A percentile compares a stretch with the other conserved stretches of the same genome.
These are phyloP conservation scores for Latrodectus elegans DNA, from an alignment of 2,888 invertebrate species.

Conservation along the genomic window DNA sequence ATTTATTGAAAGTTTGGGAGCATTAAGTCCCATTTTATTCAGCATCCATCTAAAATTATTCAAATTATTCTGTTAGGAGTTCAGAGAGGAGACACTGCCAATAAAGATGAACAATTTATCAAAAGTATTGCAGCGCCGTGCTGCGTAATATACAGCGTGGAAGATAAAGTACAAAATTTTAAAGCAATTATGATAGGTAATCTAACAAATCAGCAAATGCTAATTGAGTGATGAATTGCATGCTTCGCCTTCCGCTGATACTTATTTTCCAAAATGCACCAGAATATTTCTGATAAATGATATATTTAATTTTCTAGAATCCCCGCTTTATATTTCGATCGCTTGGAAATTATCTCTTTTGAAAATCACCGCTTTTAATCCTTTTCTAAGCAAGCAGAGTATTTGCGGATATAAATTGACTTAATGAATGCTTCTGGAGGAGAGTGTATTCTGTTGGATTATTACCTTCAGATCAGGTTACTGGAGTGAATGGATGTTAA, in stretches of 20 bases:
- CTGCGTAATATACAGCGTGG: constrained; percentile 33
- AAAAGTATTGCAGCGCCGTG: not conserved
- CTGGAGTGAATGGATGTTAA: no score
- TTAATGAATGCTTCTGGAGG: not conserved
- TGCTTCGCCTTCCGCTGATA: constrained; percentile 38
- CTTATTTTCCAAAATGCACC: constrained; percentile 11
- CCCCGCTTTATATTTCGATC: constrained; percentile 38
- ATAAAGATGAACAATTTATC: constrained; percentile 9
- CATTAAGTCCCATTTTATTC: not conserved
- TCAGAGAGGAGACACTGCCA: not conserved
- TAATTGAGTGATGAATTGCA: constrained; percentile 61
- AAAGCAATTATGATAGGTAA: constrained; percentile 47
- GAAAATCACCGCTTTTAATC: constrained; percentile 7
- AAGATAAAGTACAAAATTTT: constrained; percentile 45
- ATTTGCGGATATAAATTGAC: not conserved
- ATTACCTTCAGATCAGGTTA: no score
- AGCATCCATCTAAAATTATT: not conserved
- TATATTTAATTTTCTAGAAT: constrained; percentile 39
- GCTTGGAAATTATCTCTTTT: constrained; percentile 21
- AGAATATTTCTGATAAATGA: constrained; percentile 48
- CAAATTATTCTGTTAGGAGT: not conserved
- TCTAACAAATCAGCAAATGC: constrained; percentile 43
- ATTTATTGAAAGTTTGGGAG: no score
- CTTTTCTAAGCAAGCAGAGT: not conserved
- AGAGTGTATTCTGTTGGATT: no score